Evolutionary conservation across 2,888 invertebrate genomes (phyloP).

Genomic region (Aradus depressus): DNA sequence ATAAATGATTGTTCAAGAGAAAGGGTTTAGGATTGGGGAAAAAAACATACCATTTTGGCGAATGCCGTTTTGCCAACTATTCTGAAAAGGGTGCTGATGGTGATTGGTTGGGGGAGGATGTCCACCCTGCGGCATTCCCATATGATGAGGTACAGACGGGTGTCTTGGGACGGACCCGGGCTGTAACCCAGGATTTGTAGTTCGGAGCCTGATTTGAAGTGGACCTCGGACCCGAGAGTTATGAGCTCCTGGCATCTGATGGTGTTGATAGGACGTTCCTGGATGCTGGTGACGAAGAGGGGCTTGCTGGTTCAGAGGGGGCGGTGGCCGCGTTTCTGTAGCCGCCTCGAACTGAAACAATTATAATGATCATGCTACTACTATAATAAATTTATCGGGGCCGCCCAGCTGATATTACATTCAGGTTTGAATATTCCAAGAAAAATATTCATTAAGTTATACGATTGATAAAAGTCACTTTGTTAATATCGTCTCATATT

Average conservation of each 20-base stretch:
- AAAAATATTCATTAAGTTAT: no score
- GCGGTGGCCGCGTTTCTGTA: constrained; percentile 77
- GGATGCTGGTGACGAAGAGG: constrained; percentile 45
- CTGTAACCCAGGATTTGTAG: constrained; percentile 42
- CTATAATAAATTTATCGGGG: no score
- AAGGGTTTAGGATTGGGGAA: not conserved
- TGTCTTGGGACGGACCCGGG: constrained; percentile 43
- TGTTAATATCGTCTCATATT: no score
- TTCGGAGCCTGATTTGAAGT: constrained; percentile 43
- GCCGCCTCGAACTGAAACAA: constrained; percentile 72
- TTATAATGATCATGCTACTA: not conserved
- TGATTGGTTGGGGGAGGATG: constrained; percentile 43
- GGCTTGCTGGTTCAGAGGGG: constrained; percentile 54
- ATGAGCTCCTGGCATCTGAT: constrained; percentile 16
- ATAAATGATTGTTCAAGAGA: not conserved
- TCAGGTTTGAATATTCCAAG: no score
- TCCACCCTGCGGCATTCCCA: constrained; percentile 33
- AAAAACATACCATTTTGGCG: constrained; percentile 27
- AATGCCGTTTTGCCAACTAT: constrained; percentile 43
- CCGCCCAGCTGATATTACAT: no score
- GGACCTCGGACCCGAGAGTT: constrained; percentile 48
- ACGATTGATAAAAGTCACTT: no score
- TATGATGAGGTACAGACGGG: constrained; percentile 35
- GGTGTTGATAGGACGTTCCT: constrained; percentile 41
- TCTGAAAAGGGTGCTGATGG: constrained; percentile 41